Percentiles rank a stretch among this genome's conserved stretches.
phyloP scores from a whole-genome alignment of 2,113 vertebrate genomes.

The Laticauda laticaudata region DNA sequence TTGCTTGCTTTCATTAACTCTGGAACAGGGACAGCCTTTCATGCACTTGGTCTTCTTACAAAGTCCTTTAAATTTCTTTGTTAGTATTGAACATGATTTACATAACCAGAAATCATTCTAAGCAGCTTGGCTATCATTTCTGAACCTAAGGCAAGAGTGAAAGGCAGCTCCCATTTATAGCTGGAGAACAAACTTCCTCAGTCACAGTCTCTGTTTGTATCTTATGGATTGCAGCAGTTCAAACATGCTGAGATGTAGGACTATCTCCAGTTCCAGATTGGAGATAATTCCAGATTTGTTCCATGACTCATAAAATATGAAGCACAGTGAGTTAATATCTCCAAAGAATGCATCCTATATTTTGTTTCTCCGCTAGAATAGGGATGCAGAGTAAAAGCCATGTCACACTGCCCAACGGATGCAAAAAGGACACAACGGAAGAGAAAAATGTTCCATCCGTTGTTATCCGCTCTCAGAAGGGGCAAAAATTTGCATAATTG shows the following conservation, averaged over 20 bases:
- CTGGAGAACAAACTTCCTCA: not conserved
- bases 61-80: not conserved
- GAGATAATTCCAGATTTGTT: not conserved
- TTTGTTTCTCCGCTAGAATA: not conserved
- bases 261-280: not conserved
- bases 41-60: not conserved
- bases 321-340: not conserved
- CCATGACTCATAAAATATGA: not conserved
- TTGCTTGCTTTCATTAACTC: accelerated
- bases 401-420: too few relatives aligned
- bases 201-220: not conserved
- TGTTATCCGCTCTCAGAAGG: too few relatives aligned
- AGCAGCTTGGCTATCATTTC: not conserved
- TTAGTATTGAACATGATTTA: not conserved
- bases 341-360: not conserved
- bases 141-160: not conserved
- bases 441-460: too few relatives aligned
- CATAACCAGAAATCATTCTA: not conserved
- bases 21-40: not conserved
- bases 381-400: not conserved
- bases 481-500: too few relatives aligned
- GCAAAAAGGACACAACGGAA: too few relatives aligned
- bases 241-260: not conserved
- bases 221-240: not conserved
- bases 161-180: not conserved